phyloP scores from a whole-genome alignment of 2,113 vertebrate genomes.

The Calypte anna region DNA sequence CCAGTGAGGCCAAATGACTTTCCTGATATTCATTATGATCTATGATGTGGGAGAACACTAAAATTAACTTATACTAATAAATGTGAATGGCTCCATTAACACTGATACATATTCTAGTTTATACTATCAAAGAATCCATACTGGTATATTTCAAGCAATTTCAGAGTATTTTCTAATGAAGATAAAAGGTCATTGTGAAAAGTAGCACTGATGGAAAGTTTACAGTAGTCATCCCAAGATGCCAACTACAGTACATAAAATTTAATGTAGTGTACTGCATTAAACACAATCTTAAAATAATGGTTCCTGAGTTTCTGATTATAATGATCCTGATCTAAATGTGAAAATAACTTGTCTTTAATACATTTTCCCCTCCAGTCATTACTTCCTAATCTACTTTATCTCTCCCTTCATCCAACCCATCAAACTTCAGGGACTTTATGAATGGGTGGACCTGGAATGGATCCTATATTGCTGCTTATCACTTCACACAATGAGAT shows the following conservation, averaged over 20 bases:
- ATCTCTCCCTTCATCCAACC: not conserved
- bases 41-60: not conserved
- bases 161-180: constrained; percentile 24
- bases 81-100: constrained; percentile 31
- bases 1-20: not conserved
- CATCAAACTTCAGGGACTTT: not conserved
- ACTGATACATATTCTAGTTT: not conserved
- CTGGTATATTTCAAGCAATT: not conserved
- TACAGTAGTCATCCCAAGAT: not conserved
- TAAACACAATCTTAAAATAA: constrained; percentile 30
- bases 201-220: not conserved
- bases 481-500: not conserved
- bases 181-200: constrained; percentile 44
- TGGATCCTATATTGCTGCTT: not conserved
- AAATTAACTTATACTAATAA: constrained; percentile 33
- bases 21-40: not conserved
- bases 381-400: not conserved
- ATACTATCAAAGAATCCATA: not conserved
- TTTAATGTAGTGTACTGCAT: constrained; percentile 33
- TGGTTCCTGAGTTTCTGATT: not conserved
- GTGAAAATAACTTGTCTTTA: not conserved
- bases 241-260: constrained; percentile 30
- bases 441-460: not conserved
- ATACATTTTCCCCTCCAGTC: not conserved
- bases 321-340: constrained; percentile 1